Base-by-base conservation (phyloP, 2,888 invertebrate genomes). In the Eurytoma adleriae region DNA sequence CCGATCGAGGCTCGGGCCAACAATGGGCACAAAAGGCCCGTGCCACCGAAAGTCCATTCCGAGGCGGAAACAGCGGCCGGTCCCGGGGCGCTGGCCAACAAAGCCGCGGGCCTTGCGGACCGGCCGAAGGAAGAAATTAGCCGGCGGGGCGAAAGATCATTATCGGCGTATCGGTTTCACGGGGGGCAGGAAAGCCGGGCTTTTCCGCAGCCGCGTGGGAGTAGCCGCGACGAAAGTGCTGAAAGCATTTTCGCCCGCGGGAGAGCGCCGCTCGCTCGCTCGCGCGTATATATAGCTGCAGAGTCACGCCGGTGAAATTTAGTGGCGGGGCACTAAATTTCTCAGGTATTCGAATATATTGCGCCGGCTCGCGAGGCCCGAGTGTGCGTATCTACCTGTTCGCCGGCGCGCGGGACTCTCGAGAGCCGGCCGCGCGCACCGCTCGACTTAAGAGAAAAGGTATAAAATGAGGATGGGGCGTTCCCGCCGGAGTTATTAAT, bases 401-500 rank as follows among this genome's bases (percentile, higher is more conserved):
- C 20, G 52, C 56, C n/a, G 54, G 27, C 52, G 69, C 48, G 50
- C 52, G 61, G 79, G 78, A n/a, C n/a, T n/a, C n/a, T n/a, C n/a
- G 62, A 20, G 50, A 48, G 14, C 5, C 13, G 27, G 56, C 14
- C 20, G 54, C 7, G 59, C n/a, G n/a, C 30, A 48, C 86, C 87
- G 88, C 87, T 87, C 86, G 87, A 89, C 87, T 90, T 90, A 89
- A 89, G 90, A 90, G 89, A 90, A 89, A 88, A 87, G 90, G 89
- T 87, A 88, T 88, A 88, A 90, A 88, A 89, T 88, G 88, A 90
- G 87, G 88, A 89, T 90, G 88, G 88, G 88, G 90, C 90, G 90
- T 90, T 89, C 88, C 90, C 89, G 86, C 84, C 85, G 86, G 88
- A 90, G 90, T 90, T 90, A 90, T 90, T 90, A 90, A 90, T 90